Evolutionary conservation across 2,888 invertebrate species (phyloP).

Genomic region (Athalia rosae): DNA sequence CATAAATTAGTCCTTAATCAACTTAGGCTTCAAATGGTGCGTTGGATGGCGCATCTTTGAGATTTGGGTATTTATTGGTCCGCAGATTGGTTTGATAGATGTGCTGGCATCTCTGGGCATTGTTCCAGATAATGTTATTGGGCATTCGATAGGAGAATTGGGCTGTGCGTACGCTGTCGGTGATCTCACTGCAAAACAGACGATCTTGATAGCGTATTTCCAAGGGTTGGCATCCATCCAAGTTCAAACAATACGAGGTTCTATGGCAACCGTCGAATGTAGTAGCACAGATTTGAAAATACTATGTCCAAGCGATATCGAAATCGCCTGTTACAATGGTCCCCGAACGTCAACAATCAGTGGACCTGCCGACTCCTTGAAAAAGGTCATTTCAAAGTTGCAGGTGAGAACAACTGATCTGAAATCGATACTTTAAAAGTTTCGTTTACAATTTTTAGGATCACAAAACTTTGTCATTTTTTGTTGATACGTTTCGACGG

Average conservation of each 20-base stretch:
- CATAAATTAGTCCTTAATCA: neutral
- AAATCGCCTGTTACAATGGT: constrained; percentile 92
- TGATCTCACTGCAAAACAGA: constrained; percentile 78
- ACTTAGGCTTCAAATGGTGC: too few relatives aligned
- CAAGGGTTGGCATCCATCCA: constrained; percentile 79
- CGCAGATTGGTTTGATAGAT: constrained; percentile 75
- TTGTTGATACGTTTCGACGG: too few relatives aligned
- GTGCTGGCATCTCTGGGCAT: constrained; percentile 74
- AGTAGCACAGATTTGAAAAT: constrained; percentile 78
- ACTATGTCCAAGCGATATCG: constrained; percentile 84
- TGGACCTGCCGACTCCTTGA: constrained; percentile 84
- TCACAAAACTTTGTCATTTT: too few relatives aligned
- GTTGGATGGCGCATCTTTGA: too few relatives aligned
- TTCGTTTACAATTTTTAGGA: too few relatives aligned
- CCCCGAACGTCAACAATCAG: constrained; percentile 91
- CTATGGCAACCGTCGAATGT: constrained; percentile 91
- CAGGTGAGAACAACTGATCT: constrained; percentile 54
- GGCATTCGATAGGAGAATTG: constrained; percentile 73
- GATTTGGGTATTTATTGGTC: neutral
- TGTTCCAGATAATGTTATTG: constrained; percentile 79
- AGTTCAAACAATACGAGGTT: constrained; percentile 78
- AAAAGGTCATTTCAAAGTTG: constrained; percentile 80
- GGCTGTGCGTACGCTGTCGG: constrained; percentile 77
- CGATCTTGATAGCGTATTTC: constrained; percentile 78
- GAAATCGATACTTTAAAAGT: too few relatives aligned